phyloP scores from a whole-genome alignment of 2,888 invertebrate genomes.

The Drosophila vallismaia region DNA sequence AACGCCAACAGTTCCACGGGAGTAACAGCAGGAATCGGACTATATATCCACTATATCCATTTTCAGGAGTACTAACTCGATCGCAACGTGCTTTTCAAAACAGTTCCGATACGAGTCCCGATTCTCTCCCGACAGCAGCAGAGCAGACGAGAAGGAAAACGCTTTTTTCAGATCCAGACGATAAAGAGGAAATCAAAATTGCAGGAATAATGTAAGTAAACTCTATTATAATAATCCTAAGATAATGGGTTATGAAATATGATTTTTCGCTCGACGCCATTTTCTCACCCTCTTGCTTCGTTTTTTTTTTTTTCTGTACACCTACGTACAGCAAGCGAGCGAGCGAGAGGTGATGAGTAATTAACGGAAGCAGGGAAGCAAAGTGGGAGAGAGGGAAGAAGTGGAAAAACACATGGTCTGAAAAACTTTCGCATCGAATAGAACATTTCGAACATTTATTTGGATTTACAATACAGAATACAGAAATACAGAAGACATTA shows the following conservation, averaged over 20 bases:
- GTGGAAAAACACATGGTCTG: slow-evolving; percentile 37
- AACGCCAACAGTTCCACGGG: slow-evolving; percentile 69
- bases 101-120: slow-evolving; percentile 33
- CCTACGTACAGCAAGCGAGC: slow-evolving; percentile 14
- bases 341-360: slow-evolving; percentile 65
- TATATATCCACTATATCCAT: slow-evolving; percentile 43
- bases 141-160: slow-evolving; percentile 62
- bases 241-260: slow-evolving; percentile 18
- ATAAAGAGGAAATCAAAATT: slow-evolving; percentile 74
- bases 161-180: slow-evolving; percentile 71
- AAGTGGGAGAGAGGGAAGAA: slow-evolving; percentile 10
- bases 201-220: slow-evolving; percentile 81
- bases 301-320: slow-evolving; percentile 62
- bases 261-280: slow-evolving; percentile 70
- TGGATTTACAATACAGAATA: slow-evolving; percentile 6
- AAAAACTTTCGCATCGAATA: slow-evolving; percentile 8
- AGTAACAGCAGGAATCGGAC: slow-evolving; percentile 56
- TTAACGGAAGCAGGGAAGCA: slow-evolving; percentile 48
- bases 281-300: slow-evolving; percentile 64
- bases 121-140: slow-evolving; percentile 55
- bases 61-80: slow-evolving; percentile 43
- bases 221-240: background rate
- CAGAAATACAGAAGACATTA: slow-evolving; percentile 17
- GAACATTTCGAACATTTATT: slow-evolving; percentile 12
- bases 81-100: slow-evolving; percentile 62